phyloP scores from a whole-genome alignment of 1,140 invertebrate species.

The Lanistes nyassanus region DNA sequence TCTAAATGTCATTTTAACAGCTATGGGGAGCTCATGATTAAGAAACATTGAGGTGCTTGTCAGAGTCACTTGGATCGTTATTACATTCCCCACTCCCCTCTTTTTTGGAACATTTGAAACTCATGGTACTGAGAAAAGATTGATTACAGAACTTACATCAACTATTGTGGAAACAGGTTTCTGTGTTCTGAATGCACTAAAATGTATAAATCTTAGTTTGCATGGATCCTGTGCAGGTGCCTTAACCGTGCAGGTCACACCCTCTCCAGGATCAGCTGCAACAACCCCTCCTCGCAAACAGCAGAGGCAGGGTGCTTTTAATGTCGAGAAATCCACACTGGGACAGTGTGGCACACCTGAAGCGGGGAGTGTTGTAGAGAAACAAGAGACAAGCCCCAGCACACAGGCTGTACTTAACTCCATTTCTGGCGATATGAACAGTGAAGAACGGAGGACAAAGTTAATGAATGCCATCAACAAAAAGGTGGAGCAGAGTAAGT shows the following conservation, averaged over 20 bases:
- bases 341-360: slow-evolving; percentile 19
- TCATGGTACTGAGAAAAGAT: too few species aligned
- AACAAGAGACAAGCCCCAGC: slow-evolving; percentile 37
- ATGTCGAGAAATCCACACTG: slow-evolving; percentile 26
- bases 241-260: neutral
- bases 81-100: too few species aligned
- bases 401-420: slow-evolving; percentile 46
- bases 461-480: slow-evolving; percentile 51
- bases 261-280: neutral
- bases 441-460: slow-evolving; percentile 47
- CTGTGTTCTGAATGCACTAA: too few species aligned
- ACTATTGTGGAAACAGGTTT: too few species aligned
- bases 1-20: too few species aligned
- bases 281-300: slow-evolving; percentile 18
- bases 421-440: slow-evolving; percentile 44
- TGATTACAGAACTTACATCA: too few species aligned
- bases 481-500: slow-evolving; percentile 42
- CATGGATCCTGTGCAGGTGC: neutral
- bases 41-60: slow-evolving; percentile 7
- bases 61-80: too few species aligned
- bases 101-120: too few species aligned
- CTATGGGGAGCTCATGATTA: too few species aligned
- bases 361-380: neutral
- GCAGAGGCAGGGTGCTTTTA: slow-evolving; percentile 47
- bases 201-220: too few species aligned